These are phyloP conservation scores for Moxostoma hubbsi DNA, from an alignment of 2,797 vertebrate genomes.

Conservation along the genomic window DNA sequence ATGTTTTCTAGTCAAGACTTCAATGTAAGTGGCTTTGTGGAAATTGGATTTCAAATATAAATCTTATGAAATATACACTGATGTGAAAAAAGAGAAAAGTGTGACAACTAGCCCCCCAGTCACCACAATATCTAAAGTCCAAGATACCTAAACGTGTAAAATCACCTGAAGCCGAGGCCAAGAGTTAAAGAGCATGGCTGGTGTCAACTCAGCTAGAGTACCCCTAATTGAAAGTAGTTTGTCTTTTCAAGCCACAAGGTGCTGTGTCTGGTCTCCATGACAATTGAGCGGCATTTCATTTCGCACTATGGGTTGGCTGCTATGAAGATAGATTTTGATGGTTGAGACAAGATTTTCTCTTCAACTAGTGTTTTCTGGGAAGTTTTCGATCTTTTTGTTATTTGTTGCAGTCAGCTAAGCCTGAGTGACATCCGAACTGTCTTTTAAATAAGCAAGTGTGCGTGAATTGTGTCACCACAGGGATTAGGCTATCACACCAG, in stretches of 20 bases:
- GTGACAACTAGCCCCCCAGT: no score
- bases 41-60: no score
- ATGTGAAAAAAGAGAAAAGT: no score
- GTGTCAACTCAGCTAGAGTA: conserved; percentile 32
- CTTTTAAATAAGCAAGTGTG: conserved; percentile 45
- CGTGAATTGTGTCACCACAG: conserved; percentile 51
- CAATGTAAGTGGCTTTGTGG: no score
- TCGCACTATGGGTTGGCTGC: conserved; percentile 31
- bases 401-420: conserved; percentile 32
- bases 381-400: conserved; percentile 14
- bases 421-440: conserved; percentile 55
- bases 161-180: conserved; percentile 17
- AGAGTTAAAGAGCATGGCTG: conserved; percentile 41
- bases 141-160: background rate
- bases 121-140: no score
- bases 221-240: conserved; percentile 36
- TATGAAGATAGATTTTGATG: conserved; percentile 22
- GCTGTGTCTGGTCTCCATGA: conserved; percentile 54
- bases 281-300: conserved; percentile 55
- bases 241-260: conserved; percentile 35
- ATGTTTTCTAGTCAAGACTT: no score
- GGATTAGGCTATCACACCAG: conserved; percentile 59
- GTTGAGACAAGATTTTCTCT: background rate
- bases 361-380: conserved; percentile 31
- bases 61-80: no score